Conservation (phyloP, 1,140 invertebrate genomes). For the Drosophila repleta region DNA sequence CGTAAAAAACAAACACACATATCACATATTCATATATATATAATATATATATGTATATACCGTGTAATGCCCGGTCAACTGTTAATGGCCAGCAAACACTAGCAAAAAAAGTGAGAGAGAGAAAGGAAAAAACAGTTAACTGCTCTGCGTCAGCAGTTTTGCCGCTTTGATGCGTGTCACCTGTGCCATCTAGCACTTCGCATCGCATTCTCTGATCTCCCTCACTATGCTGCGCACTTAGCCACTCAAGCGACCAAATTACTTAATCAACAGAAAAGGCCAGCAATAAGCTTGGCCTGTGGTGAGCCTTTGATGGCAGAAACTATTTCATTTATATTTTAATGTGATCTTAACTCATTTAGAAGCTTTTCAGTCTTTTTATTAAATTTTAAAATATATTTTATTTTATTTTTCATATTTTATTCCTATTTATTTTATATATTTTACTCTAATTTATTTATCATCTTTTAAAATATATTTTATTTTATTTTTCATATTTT, state of each 20-base stretch:
- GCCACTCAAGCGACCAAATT: not conserved
- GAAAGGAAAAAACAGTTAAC: conserved; percentile 1
- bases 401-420: too few species aligned
- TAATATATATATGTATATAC: not conserved
- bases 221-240: not conserved
- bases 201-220: conserved; percentile 1
- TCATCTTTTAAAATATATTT: too few species aligned
- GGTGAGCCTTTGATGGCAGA: too few species aligned
- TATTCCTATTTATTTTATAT: too few species aligned
- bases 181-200: conserved; percentile 14
- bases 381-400: too few species aligned
- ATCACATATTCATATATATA: not conserved
- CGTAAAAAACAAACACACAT: conserved; percentile 57
- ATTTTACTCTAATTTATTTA: too few species aligned
- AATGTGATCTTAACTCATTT: not conserved
- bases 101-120: not conserved
- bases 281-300: not conserved
- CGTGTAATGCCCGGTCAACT: conserved; percentile 47
- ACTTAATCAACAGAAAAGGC: not conserved
- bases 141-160: conserved; percentile 40
- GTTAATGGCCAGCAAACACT: conserved; percentile 46
- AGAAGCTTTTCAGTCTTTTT: not conserved
- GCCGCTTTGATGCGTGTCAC: conserved; percentile 16
- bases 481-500: too few species aligned
- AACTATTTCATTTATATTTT: not conserved